phyloP scores from a whole-genome alignment of 2,888 invertebrate species.

The Eupithecia subumbrata region DNA sequence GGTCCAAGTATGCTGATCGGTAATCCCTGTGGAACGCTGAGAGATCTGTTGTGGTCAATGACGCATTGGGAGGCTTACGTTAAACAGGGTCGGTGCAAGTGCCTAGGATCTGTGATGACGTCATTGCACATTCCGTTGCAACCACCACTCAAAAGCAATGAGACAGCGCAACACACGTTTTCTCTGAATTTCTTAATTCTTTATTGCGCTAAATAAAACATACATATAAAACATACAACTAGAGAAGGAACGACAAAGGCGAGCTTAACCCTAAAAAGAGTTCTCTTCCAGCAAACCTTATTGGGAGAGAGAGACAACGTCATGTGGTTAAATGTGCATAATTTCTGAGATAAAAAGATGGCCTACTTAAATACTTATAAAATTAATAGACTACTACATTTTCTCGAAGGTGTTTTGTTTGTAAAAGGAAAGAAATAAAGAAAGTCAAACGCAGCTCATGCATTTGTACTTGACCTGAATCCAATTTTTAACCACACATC shows the following conservation, averaged over 20 bases:
- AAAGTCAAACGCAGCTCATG: background rate
- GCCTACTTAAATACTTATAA: too few relatives aligned
- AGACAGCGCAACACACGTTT: background rate
- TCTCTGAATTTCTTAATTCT: too few relatives aligned
- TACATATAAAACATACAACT: too few relatives aligned
- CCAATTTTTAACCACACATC: background rate
- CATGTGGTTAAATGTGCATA: too few relatives aligned
- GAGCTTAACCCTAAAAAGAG: too few relatives aligned
- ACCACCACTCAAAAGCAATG: background rate
- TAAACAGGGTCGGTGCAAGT: slow-evolving; percentile 1
- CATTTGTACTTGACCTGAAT: background rate
- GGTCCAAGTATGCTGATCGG: slow-evolving; percentile 37
- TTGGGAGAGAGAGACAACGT: too few relatives aligned
- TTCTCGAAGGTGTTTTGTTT: background rate
- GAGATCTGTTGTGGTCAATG: slow-evolving; percentile 51
- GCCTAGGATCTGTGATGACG: background rate
- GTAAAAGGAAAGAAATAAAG: too few relatives aligned
- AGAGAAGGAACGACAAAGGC: too few relatives aligned
- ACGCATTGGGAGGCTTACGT: slow-evolving; percentile 56
- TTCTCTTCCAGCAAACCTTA: too few relatives aligned
- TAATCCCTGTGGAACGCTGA: slow-evolving; percentile 45
- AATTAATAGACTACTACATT: too few relatives aligned
- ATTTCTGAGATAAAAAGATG: too few relatives aligned
- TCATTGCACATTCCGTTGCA: background rate
- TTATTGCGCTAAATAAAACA: too few relatives aligned